Evolutionary conservation across 1,140 invertebrate genomes (phyloP).

Genomic region (Brachionus calyciflorus): DNA sequence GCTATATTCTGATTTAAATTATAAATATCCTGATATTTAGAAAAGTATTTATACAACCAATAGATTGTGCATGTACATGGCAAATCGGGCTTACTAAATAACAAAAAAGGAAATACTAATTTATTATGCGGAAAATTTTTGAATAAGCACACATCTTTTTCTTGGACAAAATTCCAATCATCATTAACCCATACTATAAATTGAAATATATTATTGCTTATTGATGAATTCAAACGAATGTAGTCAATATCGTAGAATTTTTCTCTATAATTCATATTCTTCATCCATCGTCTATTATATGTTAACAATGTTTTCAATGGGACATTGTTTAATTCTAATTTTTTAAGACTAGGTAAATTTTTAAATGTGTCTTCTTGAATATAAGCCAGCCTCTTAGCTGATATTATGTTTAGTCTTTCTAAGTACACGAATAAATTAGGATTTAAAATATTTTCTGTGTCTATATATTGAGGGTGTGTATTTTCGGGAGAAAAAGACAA

Average conservation of each 20-base stretch:
- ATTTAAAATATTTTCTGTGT: background rate
- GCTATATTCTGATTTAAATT: constrained; percentile 35
- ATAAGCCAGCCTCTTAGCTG: constrained; percentile 1
- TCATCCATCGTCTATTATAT: background rate
- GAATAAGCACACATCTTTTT: constrained; percentile 29
- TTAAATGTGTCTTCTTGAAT: constrained; percentile 34
- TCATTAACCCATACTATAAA: constrained; percentile 27
- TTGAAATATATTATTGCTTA: constrained; percentile 5
- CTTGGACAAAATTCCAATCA: background rate
- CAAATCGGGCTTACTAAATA: background rate
- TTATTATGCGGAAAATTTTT: constrained; percentile 30
- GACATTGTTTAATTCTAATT: constrained; percentile 23
- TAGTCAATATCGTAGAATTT: background rate
- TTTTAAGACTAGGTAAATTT: constrained; percentile 3
- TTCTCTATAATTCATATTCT: constrained; percentile 2
- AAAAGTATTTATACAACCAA: constrained; percentile 35
- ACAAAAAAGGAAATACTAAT: constrained; percentile 26
- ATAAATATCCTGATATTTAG: constrained; percentile 26
- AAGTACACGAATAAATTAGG: constrained; percentile 8
- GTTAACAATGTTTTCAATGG: constrained; percentile 13
- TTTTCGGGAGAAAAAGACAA: background rate
- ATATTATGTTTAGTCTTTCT: background rate
- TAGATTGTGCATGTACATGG: constrained; percentile 16
- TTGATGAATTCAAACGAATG: constrained; percentile 17
- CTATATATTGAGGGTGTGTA: background rate